A percentile compares a stretch with the other conserved stretches of the same genome.
phyloP scores from a whole-genome alignment of 2,797 vertebrate species.

The Clarias pachynema region DNA sequence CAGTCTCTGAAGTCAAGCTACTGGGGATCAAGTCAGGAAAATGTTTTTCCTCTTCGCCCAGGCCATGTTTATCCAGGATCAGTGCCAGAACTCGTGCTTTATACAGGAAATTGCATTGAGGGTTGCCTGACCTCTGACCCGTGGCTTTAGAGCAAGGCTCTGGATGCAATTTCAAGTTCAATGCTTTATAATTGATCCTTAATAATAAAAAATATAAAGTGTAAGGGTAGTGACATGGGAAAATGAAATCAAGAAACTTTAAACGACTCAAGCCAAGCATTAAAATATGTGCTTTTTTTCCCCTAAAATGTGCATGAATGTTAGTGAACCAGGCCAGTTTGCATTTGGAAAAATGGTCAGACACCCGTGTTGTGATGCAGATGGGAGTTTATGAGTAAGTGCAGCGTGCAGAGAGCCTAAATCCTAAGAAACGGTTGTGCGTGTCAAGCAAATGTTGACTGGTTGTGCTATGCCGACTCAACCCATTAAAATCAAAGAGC shows the following conservation, averaged over 20 bases:
- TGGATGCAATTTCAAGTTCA: constrained; percentile 11
- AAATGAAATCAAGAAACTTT: neutral
- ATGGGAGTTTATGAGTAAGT: neutral
- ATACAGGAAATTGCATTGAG: constrained; percentile 52
- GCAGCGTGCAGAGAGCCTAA: neutral
- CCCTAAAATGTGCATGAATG: too few species aligned
- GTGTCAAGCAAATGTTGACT: neutral
- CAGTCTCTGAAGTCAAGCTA: constrained; percentile 1
- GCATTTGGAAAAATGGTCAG: neutral
- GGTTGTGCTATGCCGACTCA: neutral
- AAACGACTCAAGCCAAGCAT: neutral
- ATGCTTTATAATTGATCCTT: neutral
- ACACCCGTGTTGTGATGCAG: neutral
- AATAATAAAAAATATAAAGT: neutral
- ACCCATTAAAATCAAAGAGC: neutral
- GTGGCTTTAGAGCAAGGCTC: constrained; percentile 10
- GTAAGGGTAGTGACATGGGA: neutral
- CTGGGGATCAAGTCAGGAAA: constrained; percentile 9
- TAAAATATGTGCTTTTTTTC: neutral
- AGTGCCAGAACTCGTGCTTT: constrained; percentile 37
- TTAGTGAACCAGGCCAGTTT: neutral
- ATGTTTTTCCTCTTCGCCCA: neutral
- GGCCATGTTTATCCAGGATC: constrained; percentile 30
- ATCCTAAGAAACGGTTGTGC: neutral
- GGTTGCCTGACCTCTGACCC: constrained; percentile 43